Evolutionary conservation across 2,797 vertebrate genomes (phyloP).

Genomic region (Thaleichthys pacificus): DNA sequence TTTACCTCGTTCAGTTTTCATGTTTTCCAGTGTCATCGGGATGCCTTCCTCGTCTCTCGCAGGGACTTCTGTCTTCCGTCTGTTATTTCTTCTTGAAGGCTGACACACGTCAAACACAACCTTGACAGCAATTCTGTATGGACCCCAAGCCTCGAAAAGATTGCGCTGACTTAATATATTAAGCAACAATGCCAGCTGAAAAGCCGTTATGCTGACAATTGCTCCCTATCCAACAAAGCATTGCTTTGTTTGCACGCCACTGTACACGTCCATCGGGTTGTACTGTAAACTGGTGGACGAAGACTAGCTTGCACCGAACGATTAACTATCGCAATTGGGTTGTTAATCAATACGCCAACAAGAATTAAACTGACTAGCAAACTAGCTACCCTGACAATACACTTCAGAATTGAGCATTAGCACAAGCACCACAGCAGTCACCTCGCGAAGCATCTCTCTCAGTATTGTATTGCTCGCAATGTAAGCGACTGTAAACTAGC

Average conservation of each 20-base stretch:
- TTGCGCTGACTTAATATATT: constrained; percentile 40
- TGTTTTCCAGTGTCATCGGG: constrained; percentile 79
- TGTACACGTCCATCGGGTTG: constrained; percentile 66
- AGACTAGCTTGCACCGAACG: constrained; percentile 45
- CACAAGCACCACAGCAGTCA: constrained; percentile 9
- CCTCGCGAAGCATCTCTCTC: background rate
- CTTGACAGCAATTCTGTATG: constrained; percentile 47
- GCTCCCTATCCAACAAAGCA: constrained; percentile 73
- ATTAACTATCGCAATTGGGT: constrained; percentile 2
- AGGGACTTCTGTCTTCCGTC: constrained; percentile 46
- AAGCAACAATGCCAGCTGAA: constrained; percentile 66
- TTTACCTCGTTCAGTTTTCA: constrained; percentile 97
- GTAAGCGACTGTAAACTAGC: background rate
- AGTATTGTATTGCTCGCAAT: background rate
- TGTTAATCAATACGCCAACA: constrained; percentile 41
- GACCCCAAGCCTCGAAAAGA: constrained; percentile 29
- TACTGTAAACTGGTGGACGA: constrained; percentile 49
- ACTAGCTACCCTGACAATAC: constrained; percentile 9
- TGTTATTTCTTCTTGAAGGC: constrained; percentile 30
- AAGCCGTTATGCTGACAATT: constrained; percentile 61
- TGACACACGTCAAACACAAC: constrained; percentile 33
- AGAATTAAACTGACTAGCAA: constrained; percentile 34
- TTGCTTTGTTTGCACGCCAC: constrained; percentile 74
- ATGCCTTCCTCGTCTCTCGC: constrained; percentile 55
- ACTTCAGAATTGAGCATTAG: background rate